A percentile compares a stretch with the other conserved stretches of the same genome.
Conservation (phyloP, 2,113 vertebrate species). For the Aptenodytes forsteri region DNA sequence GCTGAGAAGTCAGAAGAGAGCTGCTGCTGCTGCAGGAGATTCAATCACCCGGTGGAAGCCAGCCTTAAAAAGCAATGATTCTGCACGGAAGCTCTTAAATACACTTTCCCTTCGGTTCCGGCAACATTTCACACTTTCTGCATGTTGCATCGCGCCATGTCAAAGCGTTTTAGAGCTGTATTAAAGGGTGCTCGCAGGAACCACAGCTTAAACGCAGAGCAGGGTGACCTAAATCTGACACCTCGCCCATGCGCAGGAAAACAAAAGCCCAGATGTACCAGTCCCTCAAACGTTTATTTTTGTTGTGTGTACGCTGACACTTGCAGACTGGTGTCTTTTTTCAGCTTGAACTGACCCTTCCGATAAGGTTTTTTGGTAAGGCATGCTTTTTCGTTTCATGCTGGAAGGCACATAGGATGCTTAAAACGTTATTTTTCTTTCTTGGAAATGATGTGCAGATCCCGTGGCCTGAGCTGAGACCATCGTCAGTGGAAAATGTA, state of each 20-base stretch:
- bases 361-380: background rate
- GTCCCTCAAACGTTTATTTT: background rate
- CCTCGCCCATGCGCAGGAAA: background rate
- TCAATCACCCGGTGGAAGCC: accelerated
- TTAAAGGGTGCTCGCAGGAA: background rate
- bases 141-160: background rate
- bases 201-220: background rate
- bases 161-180: background rate
- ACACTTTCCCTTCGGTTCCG: accelerated
- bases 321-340: background rate
- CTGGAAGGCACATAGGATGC: background rate
- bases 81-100: background rate
- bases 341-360: slow-evolving; percentile 7
- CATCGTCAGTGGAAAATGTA: background rate
- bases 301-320: background rate
- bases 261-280: background rate
- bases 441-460: background rate
- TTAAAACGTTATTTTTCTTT: background rate
- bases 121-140: background rate
- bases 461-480: background rate
- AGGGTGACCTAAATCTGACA: slow-evolving; percentile 56
- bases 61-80: background rate
- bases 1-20: background rate
- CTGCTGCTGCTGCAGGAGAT: background rate
- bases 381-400: background rate